These are phyloP conservation scores for Pammene aurita DNA, from an alignment of 2,888 invertebrate species.

Conservation along the genomic window DNA sequence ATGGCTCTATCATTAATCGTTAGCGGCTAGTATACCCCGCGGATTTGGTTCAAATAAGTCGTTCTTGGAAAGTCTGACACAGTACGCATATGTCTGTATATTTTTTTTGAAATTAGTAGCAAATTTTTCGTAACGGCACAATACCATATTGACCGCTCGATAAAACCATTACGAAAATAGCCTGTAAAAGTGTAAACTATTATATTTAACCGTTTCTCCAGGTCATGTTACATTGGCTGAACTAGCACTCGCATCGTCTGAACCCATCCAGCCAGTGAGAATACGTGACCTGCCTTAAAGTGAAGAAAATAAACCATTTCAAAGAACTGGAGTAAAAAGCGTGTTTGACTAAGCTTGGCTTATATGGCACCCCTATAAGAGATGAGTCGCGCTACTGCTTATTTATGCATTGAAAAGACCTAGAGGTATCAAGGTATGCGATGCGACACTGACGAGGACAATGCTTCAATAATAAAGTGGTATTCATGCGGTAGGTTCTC, in stretches of 20 bases:
- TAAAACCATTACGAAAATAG: no score
- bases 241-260: not conserved
- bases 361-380: conserved; percentile 42
- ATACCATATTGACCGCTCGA: no score
- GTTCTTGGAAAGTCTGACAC: no score
- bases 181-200: no score
- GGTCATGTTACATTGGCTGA: no score
- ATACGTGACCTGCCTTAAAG: conserved; percentile 13
- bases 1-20: no score
- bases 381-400: conserved; percentile 45
- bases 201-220: no score
- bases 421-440: not conserved
- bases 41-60: no score
- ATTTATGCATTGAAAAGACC: conserved; percentile 45
- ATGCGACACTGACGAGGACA: not conserved
- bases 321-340: conserved; percentile 41
- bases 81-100: no score
- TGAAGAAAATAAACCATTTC: conserved; percentile 43
- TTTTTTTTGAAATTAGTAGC: no score
- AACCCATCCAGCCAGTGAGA: not conserved
- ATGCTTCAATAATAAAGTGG: conserved; percentile 21
- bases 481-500: not conserved
- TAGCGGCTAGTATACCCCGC: no score
- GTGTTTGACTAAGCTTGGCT: conserved; percentile 44
- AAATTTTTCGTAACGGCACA: no score